phyloP scores from a whole-genome alignment of 30 jellyfish, hydroid and myxozoan genomes.

The Chrysaora quinquecirrha region DNA sequence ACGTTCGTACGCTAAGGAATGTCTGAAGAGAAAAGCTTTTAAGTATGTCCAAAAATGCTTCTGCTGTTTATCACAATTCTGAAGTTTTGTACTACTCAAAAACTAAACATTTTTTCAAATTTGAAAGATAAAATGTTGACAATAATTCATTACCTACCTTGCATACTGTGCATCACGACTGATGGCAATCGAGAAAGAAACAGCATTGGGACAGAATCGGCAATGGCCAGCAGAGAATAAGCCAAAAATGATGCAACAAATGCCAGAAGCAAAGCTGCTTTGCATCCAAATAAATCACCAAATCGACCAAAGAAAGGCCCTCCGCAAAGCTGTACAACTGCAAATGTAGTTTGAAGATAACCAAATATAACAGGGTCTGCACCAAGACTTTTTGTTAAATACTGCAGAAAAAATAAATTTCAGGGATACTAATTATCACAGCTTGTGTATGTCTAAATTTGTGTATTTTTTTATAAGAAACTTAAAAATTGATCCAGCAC shows the following conservation, averaged over 20 bases:
- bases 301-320: slow-evolving; percentile 98
- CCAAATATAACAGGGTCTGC: slow-evolving; percentile 94
- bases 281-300: slow-evolving; percentile 98
- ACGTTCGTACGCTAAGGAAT: neutral
- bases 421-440: neutral
- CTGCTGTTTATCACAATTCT: too few species aligned
- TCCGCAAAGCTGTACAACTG: slow-evolving; percentile 98
- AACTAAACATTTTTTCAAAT: too few species aligned
- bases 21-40: too few species aligned
- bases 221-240: slow-evolving; percentile 83
- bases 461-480: too few species aligned
- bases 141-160: slow-evolving; percentile 89
- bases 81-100: too few species aligned
- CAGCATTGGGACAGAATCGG: slow-evolving; percentile 82
- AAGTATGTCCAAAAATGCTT: too few species aligned
- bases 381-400: slow-evolving; percentile 83
- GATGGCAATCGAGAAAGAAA: slow-evolving; percentile 95
- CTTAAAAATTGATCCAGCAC: too few species aligned
- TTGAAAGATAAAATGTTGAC: too few species aligned
- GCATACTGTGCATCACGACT: slow-evolving; percentile 98
- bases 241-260: slow-evolving; percentile 67
- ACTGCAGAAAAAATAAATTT: slow-evolving; percentile 51
- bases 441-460: too few species aligned
- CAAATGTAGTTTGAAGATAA: slow-evolving; percentile 93
- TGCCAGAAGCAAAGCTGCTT: slow-evolving; percentile 85